A percentile compares a stretch with the other conserved stretches of the same genome.
phyloP scores from a whole-genome alignment of 2,888 invertebrate genomes.

The Nudaria mundana region DNA sequence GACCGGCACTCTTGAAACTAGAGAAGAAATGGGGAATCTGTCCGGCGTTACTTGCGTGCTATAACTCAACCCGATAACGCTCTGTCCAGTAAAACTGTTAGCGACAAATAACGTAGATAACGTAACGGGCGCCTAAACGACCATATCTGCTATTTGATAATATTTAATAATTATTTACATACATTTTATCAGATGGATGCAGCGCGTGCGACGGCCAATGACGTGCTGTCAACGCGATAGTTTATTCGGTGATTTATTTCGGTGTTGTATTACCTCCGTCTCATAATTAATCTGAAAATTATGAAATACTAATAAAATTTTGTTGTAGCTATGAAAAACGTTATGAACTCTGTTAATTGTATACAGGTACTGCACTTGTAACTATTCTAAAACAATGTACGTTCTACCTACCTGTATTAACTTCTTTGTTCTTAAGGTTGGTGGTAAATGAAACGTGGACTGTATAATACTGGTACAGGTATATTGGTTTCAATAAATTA shows the following conservation, averaged over 20 bases:
- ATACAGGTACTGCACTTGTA: too few relatives aligned
- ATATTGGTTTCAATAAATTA: too few relatives aligned
- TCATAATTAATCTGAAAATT: conserved; percentile 35
- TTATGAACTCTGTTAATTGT: conserved; percentile 24
- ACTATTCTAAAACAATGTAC: too few relatives aligned
- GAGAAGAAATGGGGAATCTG: conserved; percentile 56
- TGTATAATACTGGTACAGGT: too few relatives aligned
- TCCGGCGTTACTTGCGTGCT: conserved; percentile 44
- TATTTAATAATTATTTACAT: conserved; percentile 79
- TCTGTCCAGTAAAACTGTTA: conserved; percentile 64
- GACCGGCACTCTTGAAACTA: conserved; percentile 55
- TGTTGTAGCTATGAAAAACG: conserved; percentile 22
- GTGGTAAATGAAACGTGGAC: too few relatives aligned
- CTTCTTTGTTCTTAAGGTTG: too few relatives aligned
- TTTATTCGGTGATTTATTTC: conserved; percentile 53
- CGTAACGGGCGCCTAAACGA: conserved; percentile 73
- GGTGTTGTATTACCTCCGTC: conserved; percentile 42
- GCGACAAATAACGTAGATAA: conserved; percentile 78
- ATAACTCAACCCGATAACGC: conserved; percentile 75
- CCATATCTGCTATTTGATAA: conserved; percentile 72
- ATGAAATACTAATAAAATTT: conserved; percentile 33
- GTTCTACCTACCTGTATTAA: too few relatives aligned
- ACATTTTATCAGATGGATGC: conserved; percentile 71
- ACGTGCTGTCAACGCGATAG: conserved; percentile 52
- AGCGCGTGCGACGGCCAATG: conserved; percentile 55